Conservation (phyloP, 1,140 invertebrate species). For the Microvelia longipes region DNA sequence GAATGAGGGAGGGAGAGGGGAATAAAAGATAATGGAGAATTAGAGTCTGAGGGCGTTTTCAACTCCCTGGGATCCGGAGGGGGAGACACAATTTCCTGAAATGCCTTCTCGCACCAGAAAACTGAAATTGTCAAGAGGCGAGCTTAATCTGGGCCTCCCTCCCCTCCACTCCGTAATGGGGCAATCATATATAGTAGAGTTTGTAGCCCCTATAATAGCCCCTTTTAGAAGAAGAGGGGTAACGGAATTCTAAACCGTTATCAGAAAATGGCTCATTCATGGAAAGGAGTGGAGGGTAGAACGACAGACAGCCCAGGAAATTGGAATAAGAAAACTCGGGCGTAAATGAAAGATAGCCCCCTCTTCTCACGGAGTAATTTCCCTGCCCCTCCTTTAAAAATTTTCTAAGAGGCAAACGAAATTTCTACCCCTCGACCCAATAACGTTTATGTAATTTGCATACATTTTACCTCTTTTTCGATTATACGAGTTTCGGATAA, state of each 20-base stretch:
- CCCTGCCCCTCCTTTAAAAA: not conserved
- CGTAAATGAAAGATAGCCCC: conserved; percentile 26
- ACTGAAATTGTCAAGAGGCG: not conserved
- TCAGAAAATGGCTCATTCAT: conserved; percentile 20
- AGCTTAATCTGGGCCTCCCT: not conserved
- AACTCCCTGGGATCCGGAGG: not conserved
- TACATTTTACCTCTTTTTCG: not conserved
- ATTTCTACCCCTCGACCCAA: not conserved
- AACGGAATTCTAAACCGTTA: conserved; percentile 11
- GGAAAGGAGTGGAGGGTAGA: conserved; percentile 12
- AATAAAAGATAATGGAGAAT: not conserved
- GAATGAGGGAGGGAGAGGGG: not conserved
- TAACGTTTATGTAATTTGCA: not conserved
- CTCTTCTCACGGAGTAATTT: not conserved
- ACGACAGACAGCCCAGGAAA: conserved; percentile 21
- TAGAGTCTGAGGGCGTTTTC: not conserved
- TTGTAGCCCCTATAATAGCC: not conserved
- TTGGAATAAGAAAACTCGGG: conserved; percentile 26
- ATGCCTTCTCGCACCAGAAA: not conserved
- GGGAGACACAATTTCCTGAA: not conserved
- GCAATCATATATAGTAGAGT: conserved; percentile 23
- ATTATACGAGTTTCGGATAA: not conserved
- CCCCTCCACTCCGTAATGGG: conserved; percentile 15
- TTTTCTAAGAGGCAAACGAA: not conserved
- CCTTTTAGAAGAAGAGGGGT: not conserved